phyloP scores from a whole-genome alignment of 2,888 invertebrate genomes.

The Synergus japonicus region DNA sequence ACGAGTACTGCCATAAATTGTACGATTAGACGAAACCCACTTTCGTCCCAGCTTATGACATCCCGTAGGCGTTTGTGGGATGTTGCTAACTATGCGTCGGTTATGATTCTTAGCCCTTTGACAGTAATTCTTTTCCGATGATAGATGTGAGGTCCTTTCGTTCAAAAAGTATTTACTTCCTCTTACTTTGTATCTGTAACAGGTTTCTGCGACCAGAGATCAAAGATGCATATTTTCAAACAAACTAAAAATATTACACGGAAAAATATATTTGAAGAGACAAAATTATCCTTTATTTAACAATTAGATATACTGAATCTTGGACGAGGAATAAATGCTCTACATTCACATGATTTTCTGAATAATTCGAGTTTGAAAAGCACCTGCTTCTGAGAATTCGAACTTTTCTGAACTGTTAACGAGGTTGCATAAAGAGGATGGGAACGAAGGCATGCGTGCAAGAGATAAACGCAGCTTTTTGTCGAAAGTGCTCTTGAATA shows the following conservation, averaged over 20 bases:
- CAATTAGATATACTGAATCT: too few species aligned
- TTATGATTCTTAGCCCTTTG: slow-evolving; percentile 39
- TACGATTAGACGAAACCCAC: slow-evolving; percentile 35
- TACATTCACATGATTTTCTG: background rate
- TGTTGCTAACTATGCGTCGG: slow-evolving; percentile 34
- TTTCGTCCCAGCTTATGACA: slow-evolving; percentile 22
- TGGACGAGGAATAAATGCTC: background rate
- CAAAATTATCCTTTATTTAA: background rate
- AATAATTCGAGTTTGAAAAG: background rate
- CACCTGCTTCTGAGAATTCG: slow-evolving; percentile 3
- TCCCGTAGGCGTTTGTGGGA: slow-evolving; percentile 42
- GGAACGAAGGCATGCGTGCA: background rate
- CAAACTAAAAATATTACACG: too few species aligned
- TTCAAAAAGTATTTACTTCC: slow-evolving; percentile 14
- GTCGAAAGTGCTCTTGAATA: slow-evolving; percentile 39
- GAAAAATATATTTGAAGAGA: too few species aligned
- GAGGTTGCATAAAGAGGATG: background rate
- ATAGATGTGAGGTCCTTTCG: slow-evolving; percentile 23
- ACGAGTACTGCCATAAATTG: slow-evolving; percentile 28
- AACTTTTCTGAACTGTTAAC: background rate
- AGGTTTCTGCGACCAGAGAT: slow-evolving; percentile 3
- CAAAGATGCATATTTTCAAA: too few species aligned
- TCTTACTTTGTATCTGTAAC: slow-evolving; percentile 24
- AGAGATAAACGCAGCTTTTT: slow-evolving; percentile 31
- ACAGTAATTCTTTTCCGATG: slow-evolving; percentile 36